Evolutionary conservation across 2,888 invertebrate genomes (phyloP), one percentile per base, ranked within the genome.

Genomic region (Lycia hirtaria): DNA sequence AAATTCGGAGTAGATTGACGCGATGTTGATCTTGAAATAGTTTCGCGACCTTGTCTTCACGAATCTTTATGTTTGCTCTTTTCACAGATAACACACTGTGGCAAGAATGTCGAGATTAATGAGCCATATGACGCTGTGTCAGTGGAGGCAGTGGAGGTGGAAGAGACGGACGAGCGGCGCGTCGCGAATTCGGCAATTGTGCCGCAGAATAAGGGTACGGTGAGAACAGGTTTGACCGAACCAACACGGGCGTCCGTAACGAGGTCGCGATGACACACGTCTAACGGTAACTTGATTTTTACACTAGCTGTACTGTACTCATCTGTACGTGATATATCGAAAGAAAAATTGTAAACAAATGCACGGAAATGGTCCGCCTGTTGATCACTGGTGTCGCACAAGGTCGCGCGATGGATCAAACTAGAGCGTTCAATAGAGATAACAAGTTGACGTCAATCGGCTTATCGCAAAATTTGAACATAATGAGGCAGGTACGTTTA

Each of bases 241-340:
- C 76, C 72, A 49, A 75, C 71, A 73, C 76, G 65, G 67, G 73
- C 52, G 48, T 67, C 65, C 68, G 81, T 78, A 89, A 81, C 76
- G 88, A 88, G 91, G 88, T 78, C 90, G 73, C 85, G 86, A 85
- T 88, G 88, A 88, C 88, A 89, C 88, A 91, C 81, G 83, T 87
- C 88, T 91, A 91, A 89, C 91, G 88, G 91, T 89, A 85, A 86
- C 77, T 76, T 77, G 74, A 83, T 83, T 87, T 87, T 86, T 83
- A 85, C 79, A 77, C 72, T 67, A 73, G 38, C 65, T 59, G 64
- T 69, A 38, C 45, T 47, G 24, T 41, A 40, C 38, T 67, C 71
- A 68, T 73, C 66, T 71, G 74, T 75, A 74, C 76, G 75, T 81
- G 67, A 73, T 68, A 71, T 65, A 67, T 61, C 70, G 74, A 79